A percentile compares a stretch with the other conserved stretches of the same genome.
Conservation (phyloP, 2,113 vertebrate species). For the Neotragus pygmaeus region DNA sequence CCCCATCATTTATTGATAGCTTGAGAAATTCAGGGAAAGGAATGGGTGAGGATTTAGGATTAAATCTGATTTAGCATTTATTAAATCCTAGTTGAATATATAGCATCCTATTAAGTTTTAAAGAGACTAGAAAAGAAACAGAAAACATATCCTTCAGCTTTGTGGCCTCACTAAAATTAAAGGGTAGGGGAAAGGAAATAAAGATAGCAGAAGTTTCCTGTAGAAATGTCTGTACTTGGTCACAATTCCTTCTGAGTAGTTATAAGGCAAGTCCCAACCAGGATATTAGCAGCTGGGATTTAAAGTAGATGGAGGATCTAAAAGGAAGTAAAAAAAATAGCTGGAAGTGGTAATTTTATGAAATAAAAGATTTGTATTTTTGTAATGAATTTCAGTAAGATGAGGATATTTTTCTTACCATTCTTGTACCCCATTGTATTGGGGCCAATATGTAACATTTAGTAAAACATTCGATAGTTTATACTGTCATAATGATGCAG, state of each 20-base stretch:
- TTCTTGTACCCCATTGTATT: background rate
- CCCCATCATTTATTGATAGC: background rate
- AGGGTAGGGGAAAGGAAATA: background rate
- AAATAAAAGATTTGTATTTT: slow-evolving; percentile 3
- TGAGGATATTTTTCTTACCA: background rate
- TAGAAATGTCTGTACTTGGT: slow-evolving; percentile 4
- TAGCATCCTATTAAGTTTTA: background rate
- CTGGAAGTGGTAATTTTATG: slow-evolving; percentile 11
- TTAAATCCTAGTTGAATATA: background rate
- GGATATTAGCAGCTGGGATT: background rate
- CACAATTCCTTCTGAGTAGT: background rate
- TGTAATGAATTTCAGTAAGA: background rate
- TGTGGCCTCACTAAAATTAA: slow-evolving; percentile 15
- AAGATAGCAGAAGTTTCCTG: background rate
- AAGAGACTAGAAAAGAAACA: background rate
- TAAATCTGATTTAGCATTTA: background rate
- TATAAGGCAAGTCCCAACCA: background rate
- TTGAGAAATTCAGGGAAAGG: background rate
- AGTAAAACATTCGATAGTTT: background rate
- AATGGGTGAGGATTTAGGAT: background rate
- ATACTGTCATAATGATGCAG: background rate
- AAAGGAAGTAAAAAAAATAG: background rate
- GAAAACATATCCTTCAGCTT: background rate
- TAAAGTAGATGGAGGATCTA: background rate
- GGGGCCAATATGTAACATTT: background rate